phyloP scores from a whole-genome alignment of 2,888 invertebrate genomes.

The Cartodere bifasciata region DNA sequence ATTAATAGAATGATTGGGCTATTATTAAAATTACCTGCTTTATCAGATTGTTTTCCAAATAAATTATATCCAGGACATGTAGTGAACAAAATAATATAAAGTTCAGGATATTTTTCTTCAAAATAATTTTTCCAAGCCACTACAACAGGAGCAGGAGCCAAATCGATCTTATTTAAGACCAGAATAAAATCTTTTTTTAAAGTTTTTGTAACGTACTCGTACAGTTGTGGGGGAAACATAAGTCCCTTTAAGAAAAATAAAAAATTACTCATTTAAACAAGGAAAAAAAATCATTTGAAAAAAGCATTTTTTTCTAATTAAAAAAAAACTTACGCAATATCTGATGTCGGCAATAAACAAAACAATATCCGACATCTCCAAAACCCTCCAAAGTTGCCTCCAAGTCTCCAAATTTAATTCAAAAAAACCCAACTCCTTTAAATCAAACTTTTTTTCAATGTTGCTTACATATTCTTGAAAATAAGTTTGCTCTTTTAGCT shows the following conservation, averaged over 20 bases:
- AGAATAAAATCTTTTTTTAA: constrained; percentile 76
- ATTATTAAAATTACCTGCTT: constrained; percentile 34
- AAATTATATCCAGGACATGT: constrained; percentile 68
- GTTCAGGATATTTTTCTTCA: constrained; percentile 49
- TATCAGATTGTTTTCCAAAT: constrained; percentile 42
- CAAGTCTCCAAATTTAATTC: constrained; percentile 93
- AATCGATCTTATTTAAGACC: constrained; percentile 84
- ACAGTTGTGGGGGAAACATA: constrained; percentile 85
- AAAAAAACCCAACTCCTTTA: constrained; percentile 67
- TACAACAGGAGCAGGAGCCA: constrained; percentile 68
- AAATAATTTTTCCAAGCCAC: constrained; percentile 83
- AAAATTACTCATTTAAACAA: constrained; percentile 1
- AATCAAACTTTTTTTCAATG: constrained; percentile 48
- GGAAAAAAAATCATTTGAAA: too few species aligned
- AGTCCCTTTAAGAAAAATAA: constrained; percentile 40
- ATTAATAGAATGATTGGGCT: too few species aligned
- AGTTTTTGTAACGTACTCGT: constrained; percentile 59
- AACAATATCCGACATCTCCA: constrained; percentile 87
- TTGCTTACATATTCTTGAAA: constrained; percentile 61
- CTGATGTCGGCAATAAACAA: constrained; percentile 81
- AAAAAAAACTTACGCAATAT: constrained; percentile 50
- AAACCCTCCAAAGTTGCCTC: constrained; percentile 89
- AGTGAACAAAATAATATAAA: constrained; percentile 72
- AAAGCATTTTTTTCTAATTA: too few species aligned
- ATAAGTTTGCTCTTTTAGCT: constrained; percentile 48